Base-by-base conservation (phyloP, 2,113 vertebrate species). In the Hiodon alosoides region DNA sequence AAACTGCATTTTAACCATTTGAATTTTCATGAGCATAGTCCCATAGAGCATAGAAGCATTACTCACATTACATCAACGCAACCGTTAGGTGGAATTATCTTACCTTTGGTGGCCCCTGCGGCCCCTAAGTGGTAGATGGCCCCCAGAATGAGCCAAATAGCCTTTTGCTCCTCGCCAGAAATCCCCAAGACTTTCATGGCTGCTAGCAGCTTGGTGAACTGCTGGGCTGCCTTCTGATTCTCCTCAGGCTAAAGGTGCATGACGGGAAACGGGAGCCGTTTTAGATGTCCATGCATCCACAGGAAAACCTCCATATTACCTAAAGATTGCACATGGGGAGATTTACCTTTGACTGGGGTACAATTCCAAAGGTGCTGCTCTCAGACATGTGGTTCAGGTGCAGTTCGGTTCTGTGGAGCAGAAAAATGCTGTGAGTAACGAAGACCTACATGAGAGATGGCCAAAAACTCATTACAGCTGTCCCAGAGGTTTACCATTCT, bases 131-230 rank as follows among this genome's bases (percentile, higher is more conserved):
- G 97, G 84, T 95, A 99, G 82, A 98, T 93, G 74, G 97, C 94
- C 11, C 94, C 95, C 77, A 99, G 88, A 77, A 98, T 71, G 1
- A 90, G 87, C 91, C 91, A 92, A 62, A 92, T 83, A 79, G 91
- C 93, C 79, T 90, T 94, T 83, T 98, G 97, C 77, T 98, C 97
- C 3, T 99, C 96, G 0, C 79, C 2, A 0, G 92, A 93, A 83
- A 99, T 90, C 66, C 94, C 95, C 85, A 99, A 88, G 77, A 96
- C 93, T 81, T 95, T 98, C 96, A 99, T 94, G 80, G 97, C 96
- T 0, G 94, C 90, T 85, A 96, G 96, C 5, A 99, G 92, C 84
- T 98, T 98, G 84, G 90, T 91, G 82, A 98, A 98, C 87, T 96
- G 95, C 89, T 98, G 96, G 0, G 90, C 85, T 0, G 95, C 93